Conservation (phyloP, 35 echinoderm and acorn worm genomes). For the Apostichopus parvimensis region DNA sequence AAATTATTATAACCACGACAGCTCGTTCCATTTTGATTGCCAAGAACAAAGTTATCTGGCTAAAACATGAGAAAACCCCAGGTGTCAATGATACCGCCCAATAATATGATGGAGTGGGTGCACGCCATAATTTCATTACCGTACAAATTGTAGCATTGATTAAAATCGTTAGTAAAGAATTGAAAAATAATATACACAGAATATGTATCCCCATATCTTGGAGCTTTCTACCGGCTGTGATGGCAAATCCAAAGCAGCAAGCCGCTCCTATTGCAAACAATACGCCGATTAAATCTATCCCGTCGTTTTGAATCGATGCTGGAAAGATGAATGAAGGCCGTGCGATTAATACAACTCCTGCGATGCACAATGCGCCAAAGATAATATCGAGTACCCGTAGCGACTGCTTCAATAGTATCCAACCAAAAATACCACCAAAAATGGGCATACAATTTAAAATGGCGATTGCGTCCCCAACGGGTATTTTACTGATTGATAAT, state of each 20-base stretch:
- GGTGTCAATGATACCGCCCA: background rate
- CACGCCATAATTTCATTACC: background rate
- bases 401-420: too few species aligned
- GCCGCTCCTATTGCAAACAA: background rate
- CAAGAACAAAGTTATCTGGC: background rate
- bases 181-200: background rate
- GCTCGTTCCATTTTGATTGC: conserved; percentile 30
- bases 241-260: background rate
- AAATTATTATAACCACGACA: background rate
- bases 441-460: too few species aligned
- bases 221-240: too few species aligned
- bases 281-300: background rate
- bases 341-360: conserved; percentile 22
- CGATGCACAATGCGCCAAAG: conserved; percentile 4
- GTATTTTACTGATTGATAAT: conserved; percentile 34
- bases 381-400: background rate
- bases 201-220: background rate
- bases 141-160: conserved; percentile 13
- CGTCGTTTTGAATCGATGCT: too few species aligned
- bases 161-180: background rate
- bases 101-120: background rate
- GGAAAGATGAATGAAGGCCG: background rate
- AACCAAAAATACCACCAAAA: background rate
- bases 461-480: background rate
- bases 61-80: conserved; percentile 20